A percentile compares a stretch with the other conserved stretches of the same genome.
Evolutionary conservation across 2,113 vertebrate species (phyloP).

Genomic region (Tychaedon coryphoeus): DNA sequence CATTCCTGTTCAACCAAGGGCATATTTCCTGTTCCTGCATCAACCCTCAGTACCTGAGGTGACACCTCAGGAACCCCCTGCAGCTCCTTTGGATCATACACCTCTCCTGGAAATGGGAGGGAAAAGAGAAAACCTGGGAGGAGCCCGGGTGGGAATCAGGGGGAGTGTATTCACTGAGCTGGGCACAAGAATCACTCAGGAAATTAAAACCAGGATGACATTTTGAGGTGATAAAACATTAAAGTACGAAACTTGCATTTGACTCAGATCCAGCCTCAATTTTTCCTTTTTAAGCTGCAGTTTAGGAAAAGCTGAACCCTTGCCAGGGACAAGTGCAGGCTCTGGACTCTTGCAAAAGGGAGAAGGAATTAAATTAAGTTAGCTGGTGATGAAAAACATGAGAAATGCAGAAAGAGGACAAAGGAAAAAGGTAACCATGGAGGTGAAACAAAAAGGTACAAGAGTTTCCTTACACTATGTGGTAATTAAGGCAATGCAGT

Average conservation of each 20-base stretch:
- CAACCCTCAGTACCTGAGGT: neutral
- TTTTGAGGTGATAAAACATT: conserved; percentile 44
- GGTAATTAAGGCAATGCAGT: neutral
- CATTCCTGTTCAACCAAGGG: neutral
- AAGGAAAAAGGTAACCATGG: neutral
- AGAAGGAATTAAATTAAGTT: neutral
- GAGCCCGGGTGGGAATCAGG: neutral
- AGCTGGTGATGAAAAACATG: neutral
- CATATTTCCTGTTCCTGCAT: neutral
- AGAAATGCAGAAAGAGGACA: neutral
- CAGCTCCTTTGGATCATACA: neutral
- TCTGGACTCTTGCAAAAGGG: neutral
- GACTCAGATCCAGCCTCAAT: neutral
- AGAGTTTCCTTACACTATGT: neutral
- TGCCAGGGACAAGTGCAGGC: neutral
- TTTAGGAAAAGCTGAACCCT: neutral
- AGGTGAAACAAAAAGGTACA: neutral
- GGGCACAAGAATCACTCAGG: neutral
- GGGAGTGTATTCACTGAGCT: neutral
- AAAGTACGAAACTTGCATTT: conserved; percentile 5
- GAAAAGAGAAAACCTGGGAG: neutral
- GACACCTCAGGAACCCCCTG: neutral
- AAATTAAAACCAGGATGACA: conserved; percentile 26
- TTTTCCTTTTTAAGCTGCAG: conserved; percentile 3
- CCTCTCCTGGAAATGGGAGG: neutral